Conservation (phyloP, 2,113 vertebrate species). For the Grantiella picta region DNA sequence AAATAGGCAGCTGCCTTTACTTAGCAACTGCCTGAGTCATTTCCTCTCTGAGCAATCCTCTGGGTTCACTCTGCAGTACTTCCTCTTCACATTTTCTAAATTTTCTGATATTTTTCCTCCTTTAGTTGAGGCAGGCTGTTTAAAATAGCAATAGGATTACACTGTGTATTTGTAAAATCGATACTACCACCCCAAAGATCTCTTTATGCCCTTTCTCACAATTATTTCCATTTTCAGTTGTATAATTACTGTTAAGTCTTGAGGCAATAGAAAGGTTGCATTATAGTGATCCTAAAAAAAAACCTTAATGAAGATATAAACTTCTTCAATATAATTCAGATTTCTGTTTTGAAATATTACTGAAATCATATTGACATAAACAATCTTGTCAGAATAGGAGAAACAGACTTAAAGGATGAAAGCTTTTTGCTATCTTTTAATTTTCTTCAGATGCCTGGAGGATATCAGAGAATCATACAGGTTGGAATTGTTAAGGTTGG, state of each 20-base stretch:
- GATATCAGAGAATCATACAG: background rate
- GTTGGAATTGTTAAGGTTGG: background rate
- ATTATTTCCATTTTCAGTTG: background rate
- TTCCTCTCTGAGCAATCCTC: constrained; percentile 52
- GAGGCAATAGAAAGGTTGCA: background rate
- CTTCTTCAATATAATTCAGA: background rate
- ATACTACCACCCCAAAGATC: background rate
- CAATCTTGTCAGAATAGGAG: background rate
- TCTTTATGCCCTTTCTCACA: background rate
- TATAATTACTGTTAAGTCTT: background rate
- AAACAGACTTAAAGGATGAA: background rate
- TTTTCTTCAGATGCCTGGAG: background rate
- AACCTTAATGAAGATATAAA: background rate
- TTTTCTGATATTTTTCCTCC: constrained; percentile 30
- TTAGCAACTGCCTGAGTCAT: constrained; percentile 42
- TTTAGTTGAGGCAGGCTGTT: background rate
- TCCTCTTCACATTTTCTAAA: constrained; percentile 58
- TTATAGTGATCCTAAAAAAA: background rate
- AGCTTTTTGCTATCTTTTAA: background rate
- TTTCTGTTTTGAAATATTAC: background rate
- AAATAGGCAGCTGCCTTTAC: constrained; percentile 39
- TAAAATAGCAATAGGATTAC: constrained; percentile 18
- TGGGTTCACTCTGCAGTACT: constrained; percentile 24
- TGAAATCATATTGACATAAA: background rate
- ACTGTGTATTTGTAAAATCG: background rate